A percentile compares a stretch with the other conserved stretches of the same genome.
These are phyloP conservation scores for Seira ritae DNA, from an alignment of 2,888 invertebrate genomes.

Conservation along the genomic window DNA sequence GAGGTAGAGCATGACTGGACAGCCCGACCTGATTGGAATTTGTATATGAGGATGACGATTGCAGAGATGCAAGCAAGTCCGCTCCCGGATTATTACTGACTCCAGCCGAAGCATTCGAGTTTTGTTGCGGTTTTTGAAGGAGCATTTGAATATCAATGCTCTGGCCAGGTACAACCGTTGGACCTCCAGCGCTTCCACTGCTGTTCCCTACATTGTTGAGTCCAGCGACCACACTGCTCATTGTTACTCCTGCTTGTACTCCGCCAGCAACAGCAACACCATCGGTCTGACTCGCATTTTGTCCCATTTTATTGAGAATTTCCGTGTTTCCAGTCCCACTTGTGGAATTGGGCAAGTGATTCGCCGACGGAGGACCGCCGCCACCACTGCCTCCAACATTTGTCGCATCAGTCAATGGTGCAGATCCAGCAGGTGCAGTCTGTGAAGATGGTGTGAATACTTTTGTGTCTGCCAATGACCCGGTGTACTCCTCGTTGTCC, in stretches of 20 bases:
- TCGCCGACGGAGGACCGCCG: constrained; percentile 43
- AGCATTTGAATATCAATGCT: constrained; percentile 71
- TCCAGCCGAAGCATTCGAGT: constrained; percentile 58
- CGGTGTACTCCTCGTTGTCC: constrained; percentile 96
- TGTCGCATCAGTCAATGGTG: constrained; percentile 69
- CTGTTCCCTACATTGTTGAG: constrained; percentile 50
- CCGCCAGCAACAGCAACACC: constrained; percentile 43
- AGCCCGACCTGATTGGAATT: constrained; percentile 66
- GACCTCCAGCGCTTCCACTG: constrained; percentile 65
- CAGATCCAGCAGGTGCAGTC: constrained; percentile 58
- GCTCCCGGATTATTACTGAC: constrained; percentile 68
- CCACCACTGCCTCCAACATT: constrained; percentile 66
- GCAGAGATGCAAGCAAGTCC: constrained; percentile 71
- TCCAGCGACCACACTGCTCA: constrained; percentile 68
- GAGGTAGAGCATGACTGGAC: constrained; percentile 69
- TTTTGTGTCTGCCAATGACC: constrained; percentile 94
- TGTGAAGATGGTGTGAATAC: constrained; percentile 82
- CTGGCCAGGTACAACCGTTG: constrained; percentile 69
- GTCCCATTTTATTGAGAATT: constrained; percentile 63
- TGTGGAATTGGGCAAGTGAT: constrained; percentile 59
- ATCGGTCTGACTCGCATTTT: constrained; percentile 56
- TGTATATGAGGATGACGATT: constrained; percentile 67
- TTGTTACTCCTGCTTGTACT: constrained; percentile 61
- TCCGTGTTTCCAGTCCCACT: constrained; percentile 58
- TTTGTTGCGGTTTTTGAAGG: constrained; percentile 63